These are phyloP conservation scores for Pimpla rufipes DNA, from an alignment of 2,888 invertebrate species.

Conservation along the genomic window DNA sequence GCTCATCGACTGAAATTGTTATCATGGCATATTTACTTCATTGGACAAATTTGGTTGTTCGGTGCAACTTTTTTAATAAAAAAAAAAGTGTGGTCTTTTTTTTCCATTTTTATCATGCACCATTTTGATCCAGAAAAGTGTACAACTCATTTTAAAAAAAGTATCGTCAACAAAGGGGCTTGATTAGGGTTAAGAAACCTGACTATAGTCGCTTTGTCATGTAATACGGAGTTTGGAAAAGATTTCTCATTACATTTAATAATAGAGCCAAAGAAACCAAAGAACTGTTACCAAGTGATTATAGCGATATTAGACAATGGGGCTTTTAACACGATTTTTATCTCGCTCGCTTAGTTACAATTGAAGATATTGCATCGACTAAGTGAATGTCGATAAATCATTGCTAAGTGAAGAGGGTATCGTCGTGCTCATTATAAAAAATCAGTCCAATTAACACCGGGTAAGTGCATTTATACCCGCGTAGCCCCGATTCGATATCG, in stretches of 20 bases:
- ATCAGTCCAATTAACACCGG: conserved; percentile 55
- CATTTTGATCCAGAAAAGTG: too few relatives aligned
- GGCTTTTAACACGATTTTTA: conserved; percentile 19
- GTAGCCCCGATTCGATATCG: conserved; percentile 65
- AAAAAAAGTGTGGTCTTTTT: too few relatives aligned
- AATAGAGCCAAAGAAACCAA: background rate
- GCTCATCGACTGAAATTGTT: too few relatives aligned
- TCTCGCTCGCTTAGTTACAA: conserved; percentile 6
- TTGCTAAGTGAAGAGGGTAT: conserved; percentile 37
- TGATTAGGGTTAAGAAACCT: background rate
- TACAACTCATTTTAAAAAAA: too few relatives aligned
- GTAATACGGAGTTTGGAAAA: background rate
- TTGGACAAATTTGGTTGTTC: too few relatives aligned
- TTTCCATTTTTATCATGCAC: too few relatives aligned
- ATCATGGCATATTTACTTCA: too few relatives aligned
- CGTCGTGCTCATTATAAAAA: conserved; percentile 39
- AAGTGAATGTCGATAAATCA: conserved; percentile 58
- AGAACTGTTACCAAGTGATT: background rate
- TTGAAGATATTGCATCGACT: conserved; percentile 4
- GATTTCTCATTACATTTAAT: background rate
- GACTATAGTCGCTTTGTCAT: background rate
- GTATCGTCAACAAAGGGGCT: background rate
- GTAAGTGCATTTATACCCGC: conserved; percentile 34
- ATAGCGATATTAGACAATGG: background rate
- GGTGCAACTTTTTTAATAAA: too few relatives aligned